phyloP scores from a whole-genome alignment of 2,113 vertebrate genomes.

The Vireo altiloquus region DNA sequence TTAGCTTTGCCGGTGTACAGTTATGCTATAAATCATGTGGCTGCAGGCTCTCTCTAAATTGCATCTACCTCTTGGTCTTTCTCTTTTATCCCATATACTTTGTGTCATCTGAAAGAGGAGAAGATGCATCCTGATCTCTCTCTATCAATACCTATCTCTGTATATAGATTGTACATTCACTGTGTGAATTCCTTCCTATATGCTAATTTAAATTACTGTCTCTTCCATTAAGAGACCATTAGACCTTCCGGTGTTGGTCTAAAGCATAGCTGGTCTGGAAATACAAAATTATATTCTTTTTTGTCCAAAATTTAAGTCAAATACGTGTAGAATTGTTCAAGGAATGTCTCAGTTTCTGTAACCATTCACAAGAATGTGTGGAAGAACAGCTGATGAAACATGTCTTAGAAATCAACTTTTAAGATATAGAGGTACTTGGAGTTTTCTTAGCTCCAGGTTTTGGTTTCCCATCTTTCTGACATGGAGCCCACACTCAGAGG shows the following conservation, averaged over 20 bases:
- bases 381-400: neutral
- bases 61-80: neutral
- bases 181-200: neutral
- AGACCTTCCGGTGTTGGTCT: neutral
- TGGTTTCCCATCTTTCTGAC: neutral
- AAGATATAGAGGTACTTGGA: neutral
- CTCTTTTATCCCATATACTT: neutral
- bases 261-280: neutral
- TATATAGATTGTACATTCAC: neutral
- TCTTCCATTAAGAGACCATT: neutral
- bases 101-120: neutral
- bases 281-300: neutral
- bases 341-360: neutral
- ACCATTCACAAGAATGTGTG: neutral
- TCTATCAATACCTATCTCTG: neutral
- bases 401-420: neutral
- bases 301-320: neutral
- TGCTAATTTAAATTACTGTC: neutral
- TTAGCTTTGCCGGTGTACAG: neutral
- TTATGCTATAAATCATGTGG: neutral
- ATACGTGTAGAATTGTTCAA: neutral
- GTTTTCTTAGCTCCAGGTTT: neutral
- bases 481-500: neutral
- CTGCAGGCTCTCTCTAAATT: neutral
- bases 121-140: neutral